A percentile compares a stretch with the other conserved stretches of the same genome.
Conservation (phyloP, 2,888 invertebrate species). For the Linnaemya tessellans region DNA sequence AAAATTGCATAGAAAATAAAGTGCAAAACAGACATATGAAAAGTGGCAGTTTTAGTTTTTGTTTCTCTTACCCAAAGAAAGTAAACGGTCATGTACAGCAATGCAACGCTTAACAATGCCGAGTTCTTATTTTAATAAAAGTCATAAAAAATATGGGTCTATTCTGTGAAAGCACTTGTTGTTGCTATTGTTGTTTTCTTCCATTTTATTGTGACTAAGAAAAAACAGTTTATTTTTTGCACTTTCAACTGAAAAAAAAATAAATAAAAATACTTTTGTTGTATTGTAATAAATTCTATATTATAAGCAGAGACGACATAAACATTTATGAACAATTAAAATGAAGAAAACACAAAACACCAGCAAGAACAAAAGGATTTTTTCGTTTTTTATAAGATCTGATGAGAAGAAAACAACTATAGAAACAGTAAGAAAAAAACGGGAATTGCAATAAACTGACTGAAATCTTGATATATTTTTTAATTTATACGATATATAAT, state of each 20-base stretch:
- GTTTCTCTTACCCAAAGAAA: slow-evolving; percentile 3
- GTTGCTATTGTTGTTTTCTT: not conserved
- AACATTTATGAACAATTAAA: slow-evolving; percentile 59
- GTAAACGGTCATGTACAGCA: slow-evolving; percentile 52
- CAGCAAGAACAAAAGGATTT: slow-evolving; percentile 48
- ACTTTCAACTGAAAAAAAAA: slow-evolving; percentile 32
- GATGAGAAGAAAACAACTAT: slow-evolving; percentile 4
- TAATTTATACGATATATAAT: not conserved
- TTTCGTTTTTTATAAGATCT: slow-evolving; percentile 28
- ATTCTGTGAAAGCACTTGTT: slow-evolving; percentile 1
- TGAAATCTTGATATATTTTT: slow-evolving; percentile 12
- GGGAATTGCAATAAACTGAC: slow-evolving; percentile 2
- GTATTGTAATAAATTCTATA: slow-evolving; percentile 51
- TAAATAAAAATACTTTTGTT: slow-evolving; percentile 46
- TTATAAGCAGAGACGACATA: slow-evolving; percentile 57
- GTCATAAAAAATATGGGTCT: slow-evolving; percentile 29
- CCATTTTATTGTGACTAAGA: not conserved
- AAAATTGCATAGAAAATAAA: slow-evolving; percentile 39
- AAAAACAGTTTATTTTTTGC: slow-evolving; percentile 28
- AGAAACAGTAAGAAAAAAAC: slow-evolving; percentile 1
- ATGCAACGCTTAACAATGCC: slow-evolving; percentile 27
- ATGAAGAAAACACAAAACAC: slow-evolving; percentile 52
- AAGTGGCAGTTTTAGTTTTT: slow-evolving; percentile 54
- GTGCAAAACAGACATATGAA: slow-evolving; percentile 51
- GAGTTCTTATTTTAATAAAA: slow-evolving; percentile 37